Percentiles rank a stretch among this genome's conserved stretches.
phyloP scores from a whole-genome alignment of 2,797 vertebrate genomes.

The Brachyrhaphis roseni region DNA sequence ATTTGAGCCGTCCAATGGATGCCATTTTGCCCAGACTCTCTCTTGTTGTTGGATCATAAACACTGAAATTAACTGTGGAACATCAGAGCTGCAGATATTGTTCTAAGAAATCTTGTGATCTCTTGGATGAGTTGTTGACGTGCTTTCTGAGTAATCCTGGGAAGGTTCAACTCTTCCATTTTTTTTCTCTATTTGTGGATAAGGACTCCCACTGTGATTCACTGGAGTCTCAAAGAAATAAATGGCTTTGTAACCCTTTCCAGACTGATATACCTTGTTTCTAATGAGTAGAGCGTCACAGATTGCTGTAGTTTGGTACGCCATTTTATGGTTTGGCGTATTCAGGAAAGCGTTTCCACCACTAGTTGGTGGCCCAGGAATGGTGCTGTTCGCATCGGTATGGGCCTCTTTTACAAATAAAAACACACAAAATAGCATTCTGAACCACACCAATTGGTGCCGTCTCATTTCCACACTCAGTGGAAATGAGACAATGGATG shows the following conservation, averaged over 20 bases:
- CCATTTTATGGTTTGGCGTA: no score
- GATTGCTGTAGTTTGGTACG: no score
- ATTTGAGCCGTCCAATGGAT: not conserved
- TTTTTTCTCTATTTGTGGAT: not conserved
- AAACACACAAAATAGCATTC: no score
- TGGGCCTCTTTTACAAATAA: no score
- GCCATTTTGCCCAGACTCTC: not conserved
- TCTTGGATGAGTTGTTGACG: not conserved
- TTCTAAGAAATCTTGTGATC: not conserved
- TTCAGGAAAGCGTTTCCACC: no score
- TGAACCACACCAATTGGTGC: no score
- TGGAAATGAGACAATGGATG: no score
- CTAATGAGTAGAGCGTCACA: no score
- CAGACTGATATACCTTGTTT: not conserved
- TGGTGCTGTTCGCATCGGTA: no score
- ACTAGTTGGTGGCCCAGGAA: no score
- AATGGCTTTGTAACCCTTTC: not conserved
- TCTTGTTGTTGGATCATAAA: not conserved
- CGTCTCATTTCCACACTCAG: no score
- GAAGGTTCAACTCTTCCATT: not conserved
- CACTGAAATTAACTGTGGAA: not conserved
- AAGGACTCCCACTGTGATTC: not conserved
- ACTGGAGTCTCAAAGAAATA: not conserved
- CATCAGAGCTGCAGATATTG: not conserved
- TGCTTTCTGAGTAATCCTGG: not conserved